phyloP scores from a whole-genome alignment of 2,888 invertebrate species.

The Alcis repandata region DNA sequence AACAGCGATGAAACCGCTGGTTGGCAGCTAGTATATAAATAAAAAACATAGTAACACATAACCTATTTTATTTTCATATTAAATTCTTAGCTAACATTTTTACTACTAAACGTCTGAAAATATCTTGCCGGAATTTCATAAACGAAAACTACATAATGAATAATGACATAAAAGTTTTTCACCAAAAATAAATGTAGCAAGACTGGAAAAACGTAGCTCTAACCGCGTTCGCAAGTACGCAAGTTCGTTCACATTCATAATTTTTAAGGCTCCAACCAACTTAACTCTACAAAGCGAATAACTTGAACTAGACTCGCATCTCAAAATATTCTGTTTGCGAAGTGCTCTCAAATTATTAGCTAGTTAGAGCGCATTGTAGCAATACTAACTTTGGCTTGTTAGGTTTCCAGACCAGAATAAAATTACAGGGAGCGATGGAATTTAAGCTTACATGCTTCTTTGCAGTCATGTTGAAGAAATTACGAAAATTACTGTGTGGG shows the following conservation, averaged over 20 bases:
- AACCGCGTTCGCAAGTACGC: not conserved
- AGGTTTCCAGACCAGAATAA: not conserved
- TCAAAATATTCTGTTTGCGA: constrained; percentile 20
- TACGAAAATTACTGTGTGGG: too few species aligned
- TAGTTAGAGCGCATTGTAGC: constrained; percentile 15
- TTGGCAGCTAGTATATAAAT: too few species aligned
- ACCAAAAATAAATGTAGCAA: too few species aligned
- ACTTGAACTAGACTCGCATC: constrained; percentile 7
- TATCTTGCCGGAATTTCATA: too few species aligned
- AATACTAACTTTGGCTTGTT: constrained; percentile 8
- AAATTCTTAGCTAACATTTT: too few species aligned
- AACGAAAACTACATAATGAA: too few species aligned
- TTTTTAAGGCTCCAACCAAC: not conserved
- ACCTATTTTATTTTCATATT: too few species aligned
- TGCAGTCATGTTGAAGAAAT: not conserved
- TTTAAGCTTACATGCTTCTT: not conserved
- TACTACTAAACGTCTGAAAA: too few species aligned
- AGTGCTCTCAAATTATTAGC: constrained; percentile 19
- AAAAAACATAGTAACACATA: too few species aligned
- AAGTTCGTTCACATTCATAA: not conserved
- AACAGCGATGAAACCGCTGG: too few species aligned
- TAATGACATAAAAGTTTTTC: too few species aligned
- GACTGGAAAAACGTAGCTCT: too few species aligned
- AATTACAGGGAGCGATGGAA: constrained; percentile 1
- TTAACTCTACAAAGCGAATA: constrained; percentile 1